Conservation (phyloP, 2,113 vertebrate genomes). For the Periophthalmodon schlosseri region DNA sequence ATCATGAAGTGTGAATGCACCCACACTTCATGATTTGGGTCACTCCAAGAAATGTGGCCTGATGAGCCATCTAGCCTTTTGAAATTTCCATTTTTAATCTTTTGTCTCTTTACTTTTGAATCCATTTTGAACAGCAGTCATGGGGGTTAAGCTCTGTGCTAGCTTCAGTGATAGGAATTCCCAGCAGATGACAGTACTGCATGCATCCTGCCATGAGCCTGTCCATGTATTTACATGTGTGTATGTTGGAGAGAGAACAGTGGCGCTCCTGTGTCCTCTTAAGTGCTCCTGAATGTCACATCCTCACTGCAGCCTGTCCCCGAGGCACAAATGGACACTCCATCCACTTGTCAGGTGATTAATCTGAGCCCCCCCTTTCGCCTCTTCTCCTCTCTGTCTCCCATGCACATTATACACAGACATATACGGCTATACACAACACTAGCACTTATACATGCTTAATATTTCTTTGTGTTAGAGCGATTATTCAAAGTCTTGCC, state of each 20-base stretch:
- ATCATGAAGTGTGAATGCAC: too few species aligned
- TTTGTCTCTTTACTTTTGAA: not conserved
- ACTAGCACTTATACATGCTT: constrained; percentile 21
- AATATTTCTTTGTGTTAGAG: not conserved
- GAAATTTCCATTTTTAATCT: not conserved
- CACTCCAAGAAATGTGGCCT: not conserved
- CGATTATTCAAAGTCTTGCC: not conserved
- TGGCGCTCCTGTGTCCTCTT: constrained; percentile 48
- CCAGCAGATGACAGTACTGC: not conserved
- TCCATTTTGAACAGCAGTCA: not conserved
- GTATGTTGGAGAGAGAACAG: constrained; percentile 18
- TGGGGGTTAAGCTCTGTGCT: not conserved
- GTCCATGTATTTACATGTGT: constrained; percentile 1
- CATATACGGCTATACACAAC: constrained; percentile 44
- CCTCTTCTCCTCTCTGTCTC: constrained; percentile 55
- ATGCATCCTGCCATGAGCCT: constrained; percentile 17
- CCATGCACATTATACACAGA: constrained; percentile 45
- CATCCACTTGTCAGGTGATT: constrained; percentile 75
- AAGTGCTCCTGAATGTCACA: constrained; percentile 72
- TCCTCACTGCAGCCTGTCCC: constrained; percentile 69
- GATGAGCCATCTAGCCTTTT: not conserved
- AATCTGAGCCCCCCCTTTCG: constrained; percentile 54
- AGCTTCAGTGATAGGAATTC: not conserved
- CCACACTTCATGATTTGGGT: too few species aligned
- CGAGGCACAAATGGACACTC: constrained; percentile 71